Evolutionary conservation across 2,888 invertebrate genomes (phyloP).

Genomic region (Anoplius nigerrimus): DNA sequence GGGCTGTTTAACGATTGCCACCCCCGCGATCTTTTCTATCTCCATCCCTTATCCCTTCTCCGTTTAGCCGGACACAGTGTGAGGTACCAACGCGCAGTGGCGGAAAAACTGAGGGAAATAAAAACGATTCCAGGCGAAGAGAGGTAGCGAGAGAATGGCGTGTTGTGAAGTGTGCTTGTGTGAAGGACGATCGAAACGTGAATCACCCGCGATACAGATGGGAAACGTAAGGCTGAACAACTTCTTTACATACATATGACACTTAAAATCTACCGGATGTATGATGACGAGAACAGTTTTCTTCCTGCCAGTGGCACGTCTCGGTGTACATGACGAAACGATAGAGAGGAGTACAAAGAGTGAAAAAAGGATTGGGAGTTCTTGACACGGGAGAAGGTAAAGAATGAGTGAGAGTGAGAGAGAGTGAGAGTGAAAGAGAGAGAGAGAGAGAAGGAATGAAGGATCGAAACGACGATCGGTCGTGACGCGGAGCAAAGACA

Average conservation of each 20-base stretch:
- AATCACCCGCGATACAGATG: no score
- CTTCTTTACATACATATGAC: background rate
- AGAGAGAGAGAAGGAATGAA: constrained; percentile 33
- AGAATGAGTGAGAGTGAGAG: background rate
- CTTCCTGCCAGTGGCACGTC: background rate
- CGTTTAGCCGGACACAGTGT: no score
- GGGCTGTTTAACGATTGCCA: no score
- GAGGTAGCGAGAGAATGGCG: background rate
- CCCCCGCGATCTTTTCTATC: no score
- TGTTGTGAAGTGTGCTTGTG: background rate
- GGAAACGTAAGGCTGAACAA: background rate
- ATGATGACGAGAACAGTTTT: background rate
- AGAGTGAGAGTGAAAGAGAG: constrained; percentile 8
- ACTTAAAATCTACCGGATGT: background rate
- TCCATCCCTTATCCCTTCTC: no score
- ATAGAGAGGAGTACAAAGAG: background rate
- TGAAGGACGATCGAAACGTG: background rate
- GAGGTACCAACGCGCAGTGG: no score
- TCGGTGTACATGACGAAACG: background rate
- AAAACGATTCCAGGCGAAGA: background rate
- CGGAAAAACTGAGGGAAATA: no score
- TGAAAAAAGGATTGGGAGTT: background rate
- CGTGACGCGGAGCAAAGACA: constrained; percentile 12
- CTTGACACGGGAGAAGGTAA: background rate
- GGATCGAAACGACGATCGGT: constrained; percentile 43